Base-by-base conservation (phyloP, 2,888 invertebrate species). In the Drosophila sordidula region DNA sequence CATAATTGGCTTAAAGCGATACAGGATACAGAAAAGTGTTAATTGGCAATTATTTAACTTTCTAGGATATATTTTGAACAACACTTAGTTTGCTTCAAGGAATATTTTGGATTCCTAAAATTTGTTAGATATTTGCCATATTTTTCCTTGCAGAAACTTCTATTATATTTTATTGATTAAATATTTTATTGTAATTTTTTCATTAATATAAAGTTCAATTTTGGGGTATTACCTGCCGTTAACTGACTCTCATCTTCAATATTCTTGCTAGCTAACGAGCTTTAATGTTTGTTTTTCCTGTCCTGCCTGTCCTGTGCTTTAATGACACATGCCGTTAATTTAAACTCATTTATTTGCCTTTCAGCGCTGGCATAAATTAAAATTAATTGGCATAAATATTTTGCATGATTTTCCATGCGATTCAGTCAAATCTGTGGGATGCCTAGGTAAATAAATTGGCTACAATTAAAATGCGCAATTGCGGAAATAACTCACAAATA, bases 271-370 rank as follows among this genome's bases (percentile, higher is more conserved):
- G 49, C 9, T 25, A 49, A 36, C 2, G 25, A 34, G 4, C 2
- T 25, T 25, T 14, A 25, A 34, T 52, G 36, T 54, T 42, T 16
- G 26, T 9, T 14, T 12, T 26, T 1, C 3, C 26, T 14, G 38
- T 4, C n/a, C 18, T 22, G 26, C 18, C 36, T 1, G 38, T 34
- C 38, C 42, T 16, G 34, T 49, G 25, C 12, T 47, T 50, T 39
- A 49, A 55, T 55, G 32, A 50, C 44, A 41, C 11, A 41, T n/a
- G 34, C 12, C 42, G 6, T 11, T 64, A 54, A 73, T 70, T 87
- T 67, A 54, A 67, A 65, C 47, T 65, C 49, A 75, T 73, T 76
- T 67, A 64, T 73, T 69, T 69, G 47, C 39, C 22, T 63, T 78
- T 67, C 63, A 56, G 8, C 34, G 52, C n/a, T 26, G 14, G 26